Percentiles rank a stretch among this genome's conserved stretches.
Evolutionary conservation across 2,888 invertebrate genomes (phyloP).

Genomic region (Anaspis maculata): DNA sequence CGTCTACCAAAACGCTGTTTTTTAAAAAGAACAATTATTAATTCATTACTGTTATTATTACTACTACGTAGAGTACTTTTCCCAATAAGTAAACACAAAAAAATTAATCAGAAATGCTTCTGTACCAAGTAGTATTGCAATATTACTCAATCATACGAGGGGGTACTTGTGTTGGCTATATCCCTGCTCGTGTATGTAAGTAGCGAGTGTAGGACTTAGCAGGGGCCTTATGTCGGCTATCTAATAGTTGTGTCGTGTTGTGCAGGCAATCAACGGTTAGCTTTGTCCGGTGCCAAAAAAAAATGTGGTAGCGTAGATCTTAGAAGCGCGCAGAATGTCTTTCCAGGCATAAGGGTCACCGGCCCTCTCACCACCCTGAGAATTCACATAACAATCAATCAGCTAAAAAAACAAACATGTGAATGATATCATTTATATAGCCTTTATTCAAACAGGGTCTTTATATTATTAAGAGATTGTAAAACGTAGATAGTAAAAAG

Average conservation of each 20-base stretch:
- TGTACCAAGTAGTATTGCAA: constrained; percentile 24
- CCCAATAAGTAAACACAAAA: too few species aligned
- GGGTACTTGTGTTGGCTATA: constrained; percentile 19
- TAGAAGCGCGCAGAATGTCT: too few species aligned
- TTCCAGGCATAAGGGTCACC: too few species aligned
- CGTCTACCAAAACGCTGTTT: too few species aligned
- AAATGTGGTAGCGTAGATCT: too few species aligned
- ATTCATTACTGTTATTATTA: background rate
- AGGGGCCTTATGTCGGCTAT: constrained; percentile 42
- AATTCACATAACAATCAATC: too few species aligned
- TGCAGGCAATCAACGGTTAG: constrained; percentile 42
- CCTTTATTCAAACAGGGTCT: constrained; percentile 45
- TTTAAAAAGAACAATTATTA: background rate
- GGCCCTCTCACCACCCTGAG: too few species aligned
- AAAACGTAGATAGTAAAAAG: constrained; percentile 34
- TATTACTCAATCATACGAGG: constrained; percentile 26
- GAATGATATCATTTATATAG: constrained; percentile 40
- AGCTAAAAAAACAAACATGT: constrained; percentile 32
- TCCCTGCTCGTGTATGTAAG: constrained; percentile 18
- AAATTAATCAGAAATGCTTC: constrained; percentile 25
- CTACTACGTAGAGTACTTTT: too few species aligned
- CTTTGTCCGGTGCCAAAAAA: constrained; percentile 32
- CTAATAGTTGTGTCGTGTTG: constrained; percentile 43
- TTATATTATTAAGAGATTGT: constrained; percentile 40
- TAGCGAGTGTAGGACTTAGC: constrained; percentile 36